Conservation (phyloP, 2,797 vertebrate species). For the Melanogrammus aeglefinus region DNA sequence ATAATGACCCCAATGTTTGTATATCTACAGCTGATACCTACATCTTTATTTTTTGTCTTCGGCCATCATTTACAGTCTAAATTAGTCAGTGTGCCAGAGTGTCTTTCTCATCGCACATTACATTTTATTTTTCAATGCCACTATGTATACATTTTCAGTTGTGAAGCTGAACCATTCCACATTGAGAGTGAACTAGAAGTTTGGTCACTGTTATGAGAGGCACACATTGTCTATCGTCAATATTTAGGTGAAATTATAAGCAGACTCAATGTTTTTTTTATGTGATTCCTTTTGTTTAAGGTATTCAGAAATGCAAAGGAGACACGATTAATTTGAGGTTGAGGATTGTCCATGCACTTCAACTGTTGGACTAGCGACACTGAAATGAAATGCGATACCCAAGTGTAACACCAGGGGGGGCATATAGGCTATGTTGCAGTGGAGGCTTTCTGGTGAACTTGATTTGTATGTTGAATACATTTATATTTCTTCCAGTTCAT, state of each 20-base stretch:
- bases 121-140: conserved; percentile 1
- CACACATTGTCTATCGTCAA: conserved; percentile 2
- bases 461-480: not conserved
- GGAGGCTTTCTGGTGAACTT: conserved; percentile 26
- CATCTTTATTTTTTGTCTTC: not conserved
- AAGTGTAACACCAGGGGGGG: conserved; percentile 41
- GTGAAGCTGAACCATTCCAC: conserved; percentile 56
- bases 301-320: conserved; percentile 15
- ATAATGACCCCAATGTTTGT: conserved; percentile 11
- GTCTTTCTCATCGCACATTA: not conserved
- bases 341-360: conserved; percentile 23
- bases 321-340: not conserved
- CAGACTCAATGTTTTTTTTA: conserved; percentile 30
- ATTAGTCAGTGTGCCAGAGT: not conserved
- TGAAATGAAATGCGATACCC: conserved; percentile 27
- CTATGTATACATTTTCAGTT: conserved; percentile 24
- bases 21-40: conserved; percentile 1
- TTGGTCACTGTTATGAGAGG: conserved; percentile 44
- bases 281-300: conserved; percentile 25
- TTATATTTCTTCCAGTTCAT: conserved; percentile 42
- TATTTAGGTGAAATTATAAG: conserved; percentile 21
- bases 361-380: conserved; percentile 17
- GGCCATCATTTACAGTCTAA: not conserved
- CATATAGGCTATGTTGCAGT: conserved; percentile 18
- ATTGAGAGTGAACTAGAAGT: conserved; percentile 35